These are phyloP conservation scores for Eupithecia dodoneata DNA, from an alignment of 2,888 invertebrate species.

Conservation along the genomic window DNA sequence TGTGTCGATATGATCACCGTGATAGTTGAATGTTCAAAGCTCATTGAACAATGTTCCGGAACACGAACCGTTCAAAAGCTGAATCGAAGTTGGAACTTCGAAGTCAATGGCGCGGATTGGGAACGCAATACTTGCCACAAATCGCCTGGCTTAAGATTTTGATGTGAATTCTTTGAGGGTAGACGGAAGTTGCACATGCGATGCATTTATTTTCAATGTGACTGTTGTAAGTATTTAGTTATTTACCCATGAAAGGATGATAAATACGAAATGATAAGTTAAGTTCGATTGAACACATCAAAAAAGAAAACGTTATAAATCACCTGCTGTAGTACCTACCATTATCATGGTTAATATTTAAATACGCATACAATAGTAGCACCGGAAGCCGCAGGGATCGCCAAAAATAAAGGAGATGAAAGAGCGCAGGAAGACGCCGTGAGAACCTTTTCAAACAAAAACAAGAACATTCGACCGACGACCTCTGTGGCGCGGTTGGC, in stretches of 20 bases:
- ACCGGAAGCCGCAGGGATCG: conserved; percentile 12
- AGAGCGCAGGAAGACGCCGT: conserved; percentile 13
- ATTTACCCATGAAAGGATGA: background rate
- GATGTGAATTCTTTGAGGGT: background rate
- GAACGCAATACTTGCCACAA: conserved; percentile 19
- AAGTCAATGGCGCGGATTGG: conserved; percentile 28
- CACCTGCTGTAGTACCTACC: background rate
- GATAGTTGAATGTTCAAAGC: conserved; percentile 36
- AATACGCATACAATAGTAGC: conserved; percentile 9
- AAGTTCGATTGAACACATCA: background rate
- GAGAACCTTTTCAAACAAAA: conserved; percentile 16
- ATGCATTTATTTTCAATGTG: background rate
- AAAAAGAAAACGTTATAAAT: background rate
- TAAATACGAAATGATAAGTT: background rate
- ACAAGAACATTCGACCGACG: conserved; percentile 1
- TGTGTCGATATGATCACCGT: conserved; percentile 32
- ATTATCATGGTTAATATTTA: background rate
- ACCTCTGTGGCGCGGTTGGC: too few species aligned
- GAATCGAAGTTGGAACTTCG: conserved; percentile 18
- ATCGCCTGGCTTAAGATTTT: background rate
- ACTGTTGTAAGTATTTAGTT: background rate
- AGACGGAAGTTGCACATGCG: background rate
- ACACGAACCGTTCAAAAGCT: conserved; percentile 24
- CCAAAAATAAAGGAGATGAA: conserved; percentile 22
- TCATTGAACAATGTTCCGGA: conserved; percentile 34